These are phyloP conservation scores for Limnephilus marmoratus DNA, from an alignment of 2,888 invertebrate genomes.

Conservation along the genomic window DNA sequence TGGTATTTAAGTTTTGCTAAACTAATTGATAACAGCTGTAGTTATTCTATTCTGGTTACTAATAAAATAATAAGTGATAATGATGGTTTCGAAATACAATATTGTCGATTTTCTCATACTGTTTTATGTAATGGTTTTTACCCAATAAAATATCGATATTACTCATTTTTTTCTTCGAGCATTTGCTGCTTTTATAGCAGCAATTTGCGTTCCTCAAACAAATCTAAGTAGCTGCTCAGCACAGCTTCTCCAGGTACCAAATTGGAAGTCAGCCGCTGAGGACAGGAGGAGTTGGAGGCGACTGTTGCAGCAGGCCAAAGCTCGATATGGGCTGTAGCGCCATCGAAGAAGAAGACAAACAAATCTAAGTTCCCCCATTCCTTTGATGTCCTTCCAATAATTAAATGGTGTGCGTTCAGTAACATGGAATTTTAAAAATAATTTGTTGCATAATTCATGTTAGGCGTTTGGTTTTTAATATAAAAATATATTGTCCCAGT, in stretches of 20 bases:
- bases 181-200: background rate
- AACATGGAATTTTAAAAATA: background rate
- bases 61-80: constrained; percentile 27
- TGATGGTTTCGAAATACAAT: constrained; percentile 23
- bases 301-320: too few species aligned
- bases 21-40: constrained; percentile 45
- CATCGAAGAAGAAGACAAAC: too few species aligned
- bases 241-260: too few species aligned
- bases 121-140: constrained; percentile 46
- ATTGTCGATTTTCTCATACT: constrained; percentile 12
- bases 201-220: background rate
- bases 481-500: background rate
- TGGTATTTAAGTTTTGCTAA: constrained; percentile 45
- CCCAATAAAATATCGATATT: constrained; percentile 24
- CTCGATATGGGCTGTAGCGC: too few species aligned
- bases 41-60: constrained; percentile 31
- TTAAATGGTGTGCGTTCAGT: background rate
- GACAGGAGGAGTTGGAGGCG: too few species aligned
- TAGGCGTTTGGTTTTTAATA: background rate
- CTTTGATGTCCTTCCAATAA: background rate
- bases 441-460: background rate
- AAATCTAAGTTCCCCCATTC: background rate
- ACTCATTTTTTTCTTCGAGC: background rate
- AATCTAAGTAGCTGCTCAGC: too few species aligned
- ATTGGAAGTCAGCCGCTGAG: too few species aligned